These are phyloP conservation scores for Beroe ovata DNA, from an alignment of 37 sponge, comb jelly and placozoan species.

Conservation along the genomic window DNA sequence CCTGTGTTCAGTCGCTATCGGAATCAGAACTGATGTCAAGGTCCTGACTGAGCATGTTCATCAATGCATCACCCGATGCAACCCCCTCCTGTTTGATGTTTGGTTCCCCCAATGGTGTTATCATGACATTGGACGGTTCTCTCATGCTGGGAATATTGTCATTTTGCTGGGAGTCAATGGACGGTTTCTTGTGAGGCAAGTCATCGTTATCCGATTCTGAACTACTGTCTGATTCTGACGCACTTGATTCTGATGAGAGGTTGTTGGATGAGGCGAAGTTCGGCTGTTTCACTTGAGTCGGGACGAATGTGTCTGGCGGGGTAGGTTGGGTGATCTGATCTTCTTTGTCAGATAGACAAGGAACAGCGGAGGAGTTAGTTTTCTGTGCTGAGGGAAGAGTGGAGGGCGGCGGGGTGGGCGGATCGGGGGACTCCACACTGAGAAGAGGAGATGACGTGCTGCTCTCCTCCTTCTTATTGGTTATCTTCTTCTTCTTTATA, in stretches of 20 bases:
- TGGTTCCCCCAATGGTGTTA: constrained; percentile 48
- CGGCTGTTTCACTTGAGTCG: not conserved
- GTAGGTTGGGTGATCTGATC: not conserved
- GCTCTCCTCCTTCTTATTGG: not conserved
- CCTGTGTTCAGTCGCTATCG: constrained; percentile 41
- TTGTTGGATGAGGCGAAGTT: not conserved
- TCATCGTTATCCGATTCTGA: not conserved
- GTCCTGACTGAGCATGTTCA: constrained; percentile 40
- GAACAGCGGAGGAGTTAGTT: not conserved
- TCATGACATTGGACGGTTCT: not conserved
- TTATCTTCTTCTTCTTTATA: constrained; percentile 4
- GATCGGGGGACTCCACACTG: not conserved
- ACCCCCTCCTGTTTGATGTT: constrained; percentile 19
- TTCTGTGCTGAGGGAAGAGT: not conserved
- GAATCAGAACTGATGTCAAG: constrained; percentile 47
- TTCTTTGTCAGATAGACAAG: not conserved
- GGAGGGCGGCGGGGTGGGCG: not conserved
- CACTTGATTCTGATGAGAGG: constrained; percentile 27
- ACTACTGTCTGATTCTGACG: constrained; percentile 46
- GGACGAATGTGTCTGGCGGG: not conserved
- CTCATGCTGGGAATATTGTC: not conserved
- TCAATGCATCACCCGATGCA: not conserved
- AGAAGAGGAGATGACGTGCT: constrained; percentile 23
- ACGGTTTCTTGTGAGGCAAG: not conserved
- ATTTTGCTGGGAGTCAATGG: not conserved